Base-by-base conservation (phyloP, 2,888 invertebrate genomes). In the Cordylochernes scorpioides region DNA sequence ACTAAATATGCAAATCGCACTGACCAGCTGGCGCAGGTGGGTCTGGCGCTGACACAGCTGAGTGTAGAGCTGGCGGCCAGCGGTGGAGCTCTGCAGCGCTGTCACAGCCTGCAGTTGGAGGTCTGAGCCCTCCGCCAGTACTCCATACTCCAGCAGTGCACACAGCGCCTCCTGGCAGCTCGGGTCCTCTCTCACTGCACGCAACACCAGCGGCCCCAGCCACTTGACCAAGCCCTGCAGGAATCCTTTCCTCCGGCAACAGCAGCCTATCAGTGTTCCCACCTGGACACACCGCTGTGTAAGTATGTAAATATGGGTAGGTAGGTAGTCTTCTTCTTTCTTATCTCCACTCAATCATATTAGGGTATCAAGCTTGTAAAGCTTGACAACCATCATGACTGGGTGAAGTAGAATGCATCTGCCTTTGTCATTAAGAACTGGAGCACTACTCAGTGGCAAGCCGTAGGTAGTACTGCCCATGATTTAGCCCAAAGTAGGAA, bases 131-230 rank as follows among this genome's bases (percentile, higher is more conserved):
- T 61, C 57, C n/a, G n/a, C n/a, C 14, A 67, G 49, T 16, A 73
- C 59, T 45, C 71, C 67, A 65, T 71, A 67, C 52, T 74, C 74
- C 36, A 74, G 55, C 65, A 73, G 69, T 28, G 70, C 58, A 51
- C 71, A 71, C 29, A 74, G 55, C 1, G 67, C 65, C 51, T 71
- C 64, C 46, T 67, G 60, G 1, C 31, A 35, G 15, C 31, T 40
- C 22, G 47, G 42, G 39, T 51, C 50, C 46, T 67, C 71, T 36
- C 70, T 59, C 35, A 73, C 57, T 2, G 70, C 71, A 40, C 72
- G 59, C 38, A 72, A 53, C 22, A 22, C 22, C 41, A 71, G 68
- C 39, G 71, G 69, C 1, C 62, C 62, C 17, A 70, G 62, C 42
- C 68, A 59, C 47, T 70, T 69, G 40, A 65, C 65, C 49, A 67